phyloP scores from a whole-genome alignment of 53 echinoderm and acorn worm genomes.

The Paelopatides confundens region DNA sequence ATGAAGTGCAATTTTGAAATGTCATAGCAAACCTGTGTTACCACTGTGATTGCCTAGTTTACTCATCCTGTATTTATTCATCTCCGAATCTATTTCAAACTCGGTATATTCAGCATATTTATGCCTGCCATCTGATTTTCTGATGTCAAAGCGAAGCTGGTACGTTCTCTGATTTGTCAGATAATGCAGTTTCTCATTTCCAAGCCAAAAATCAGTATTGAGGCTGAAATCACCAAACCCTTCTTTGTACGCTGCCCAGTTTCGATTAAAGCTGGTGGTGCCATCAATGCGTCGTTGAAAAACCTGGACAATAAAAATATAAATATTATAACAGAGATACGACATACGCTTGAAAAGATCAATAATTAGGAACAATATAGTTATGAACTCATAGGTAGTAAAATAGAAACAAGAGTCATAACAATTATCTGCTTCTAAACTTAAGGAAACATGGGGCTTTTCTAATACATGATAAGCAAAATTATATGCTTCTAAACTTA shows the following conservation, averaged over 20 bases:
- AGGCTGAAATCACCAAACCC: not conserved
- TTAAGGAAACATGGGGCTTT: too few relatives aligned
- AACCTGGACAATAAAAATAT: not conserved
- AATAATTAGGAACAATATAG: too few relatives aligned
- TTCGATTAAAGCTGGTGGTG: not conserved
- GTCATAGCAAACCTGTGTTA: not conserved
- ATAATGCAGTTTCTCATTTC: conserved; percentile 7
- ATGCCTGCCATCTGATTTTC: too few relatives aligned
- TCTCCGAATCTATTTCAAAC: not conserved
- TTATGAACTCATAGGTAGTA: too few relatives aligned
- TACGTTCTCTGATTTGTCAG: not conserved
- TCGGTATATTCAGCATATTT: not conserved
- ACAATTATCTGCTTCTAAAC: too few relatives aligned
- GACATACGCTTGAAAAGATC: too few relatives aligned
- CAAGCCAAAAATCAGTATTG: conserved; percentile 8
- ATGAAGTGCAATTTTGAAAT: not conserved
- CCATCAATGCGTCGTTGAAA: not conserved
- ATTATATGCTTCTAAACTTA: too few relatives aligned
- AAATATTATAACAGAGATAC: too few relatives aligned
- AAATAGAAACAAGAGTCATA: too few relatives aligned
- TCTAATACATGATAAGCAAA: too few relatives aligned
- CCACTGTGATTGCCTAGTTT: not conserved
- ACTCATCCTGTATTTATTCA: not conserved
- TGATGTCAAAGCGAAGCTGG: not conserved
- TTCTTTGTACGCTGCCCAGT: not conserved